Evolutionary conservation across 1,140 invertebrate species (phyloP), one percentile per base, ranked within the genome.

Genomic region (Drosophila cardini): DNA sequence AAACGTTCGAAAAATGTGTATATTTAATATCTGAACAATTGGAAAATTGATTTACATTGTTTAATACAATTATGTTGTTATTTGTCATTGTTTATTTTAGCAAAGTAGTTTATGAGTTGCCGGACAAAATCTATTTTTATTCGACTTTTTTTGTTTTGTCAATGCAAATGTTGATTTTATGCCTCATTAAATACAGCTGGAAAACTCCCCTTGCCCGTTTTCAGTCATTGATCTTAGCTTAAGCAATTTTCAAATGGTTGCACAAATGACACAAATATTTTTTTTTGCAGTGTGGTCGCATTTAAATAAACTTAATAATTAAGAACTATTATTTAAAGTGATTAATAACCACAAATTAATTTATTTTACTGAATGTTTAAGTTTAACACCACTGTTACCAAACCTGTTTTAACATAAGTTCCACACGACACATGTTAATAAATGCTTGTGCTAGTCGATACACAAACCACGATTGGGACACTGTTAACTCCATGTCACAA

Each of bases 151-250:
- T 50, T 30, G 56, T 63, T 57, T 57, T 78, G 53, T 58, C 60
- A 52, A 73, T 77, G 76, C 21, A 69, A 60, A 68, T 64, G 56
- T 78, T 74, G 45, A 50, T 40, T 74, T 82, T 67, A 40, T 57
- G 75, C 38, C 60, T 75, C 74, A 78, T 75, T 82, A 61, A 26
- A 45, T 32, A 61, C 48, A 6, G 48, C 18, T 53, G 21, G 21
- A 52, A 9, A 62, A 13, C 36, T 30, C 10, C 38, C 38, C 26
- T 1, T 5, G 2, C 1, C 16, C 7, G 11, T 15, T 2, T 8
- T 9, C 7, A 9, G 2, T 15, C 32, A 36, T 45, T 11, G 18
- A 16, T 42, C 18, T 15, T 52, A 40, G 45, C 9, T 67, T 34
- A 18, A 15, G 18, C 48, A 50, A 32, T 36, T 26, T 34, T 5